Conservation (phyloP, 2,888 invertebrate species). For the Germaria angustata region DNA sequence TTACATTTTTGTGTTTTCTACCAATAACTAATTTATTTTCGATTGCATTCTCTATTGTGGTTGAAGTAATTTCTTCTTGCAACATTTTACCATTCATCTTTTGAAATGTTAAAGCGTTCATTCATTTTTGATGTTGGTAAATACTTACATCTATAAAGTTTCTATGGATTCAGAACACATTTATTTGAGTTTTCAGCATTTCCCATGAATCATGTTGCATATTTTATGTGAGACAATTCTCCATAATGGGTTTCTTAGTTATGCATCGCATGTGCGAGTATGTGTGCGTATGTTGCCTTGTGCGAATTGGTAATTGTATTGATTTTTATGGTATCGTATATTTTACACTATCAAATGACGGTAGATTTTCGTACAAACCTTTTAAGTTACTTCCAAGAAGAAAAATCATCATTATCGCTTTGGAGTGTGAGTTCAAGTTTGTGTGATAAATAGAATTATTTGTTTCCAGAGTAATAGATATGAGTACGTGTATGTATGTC, state of each 20-base stretch:
- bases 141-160: conserved; percentile 27
- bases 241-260: conserved; percentile 11
- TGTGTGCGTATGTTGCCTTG: neutral
- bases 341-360: neutral
- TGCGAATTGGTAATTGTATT: conserved; percentile 1
- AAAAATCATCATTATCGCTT: conserved; percentile 31
- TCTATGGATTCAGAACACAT: conserved; percentile 46
- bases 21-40: neutral
- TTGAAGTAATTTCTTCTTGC: neutral
- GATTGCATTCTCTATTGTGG: neutral
- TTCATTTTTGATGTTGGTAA: neutral
- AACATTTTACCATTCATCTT: neutral
- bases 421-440: neutral
- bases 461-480: conserved; percentile 40
- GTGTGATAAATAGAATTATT: conserved; percentile 5
- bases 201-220: conserved; percentile 14
- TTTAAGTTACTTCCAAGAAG: conserved; percentile 14
- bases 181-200: neutral
- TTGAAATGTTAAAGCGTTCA: neutral
- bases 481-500: neutral
- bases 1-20: neutral
- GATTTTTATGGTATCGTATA: conserved; percentile 36
- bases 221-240: conserved; percentile 11
- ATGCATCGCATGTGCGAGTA: neutral
- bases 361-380: neutral